Base-by-base conservation (phyloP, 2,888 invertebrate species). In the Cheiracanthium punctorium region DNA sequence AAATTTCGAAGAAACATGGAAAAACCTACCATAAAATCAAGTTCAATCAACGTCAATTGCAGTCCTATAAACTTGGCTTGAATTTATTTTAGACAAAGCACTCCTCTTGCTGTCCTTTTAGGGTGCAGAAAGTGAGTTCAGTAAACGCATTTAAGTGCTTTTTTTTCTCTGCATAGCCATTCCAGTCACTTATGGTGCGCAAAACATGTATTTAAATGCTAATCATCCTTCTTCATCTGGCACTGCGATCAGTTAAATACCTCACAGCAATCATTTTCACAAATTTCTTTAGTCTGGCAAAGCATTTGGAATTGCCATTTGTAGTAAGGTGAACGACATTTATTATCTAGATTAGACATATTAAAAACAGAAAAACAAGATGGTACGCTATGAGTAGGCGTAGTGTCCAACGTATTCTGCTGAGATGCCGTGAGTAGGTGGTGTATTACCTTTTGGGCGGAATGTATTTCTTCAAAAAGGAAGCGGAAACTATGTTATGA, bases 401-500 rank as follows among this genome's bases (percentile, higher is more conserved):
- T 20, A 24, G 1, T n/a, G n/a, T 7, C 20, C 58, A 7, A 58
- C 58, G 12, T 58, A 58, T 58, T 48, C 17, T 17, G 2, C 58
- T 24, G 17, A 17, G 24, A 58, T 58, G 58, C 12, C 12, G 1
- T 24, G 7, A 24, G 58, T 58, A 24, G 58, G 58, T 5, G 20
- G 8, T 58, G 4, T 24, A 58, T 58, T n/a, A 24, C 58, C 4
- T 58, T 24, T 24, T 7, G 20, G 58, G 58, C 24, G 2, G 58
- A 24, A 58, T n/a, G 4, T 58, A 2, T 58, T 24, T 24, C 58
- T 5, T 2, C 58, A 8, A 58, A 58, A 58, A 58, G 58, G 58
- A 58, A 58, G 58, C 58, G 58, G 58, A 58, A 58, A 58, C 24
- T 58, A 58, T 58, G 58, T 24, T 58, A 24, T 58, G 58, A 58